Evolutionary conservation across 2,113 vertebrate genomes (phyloP).

Genomic region (Coreoperca whiteheadi): DNA sequence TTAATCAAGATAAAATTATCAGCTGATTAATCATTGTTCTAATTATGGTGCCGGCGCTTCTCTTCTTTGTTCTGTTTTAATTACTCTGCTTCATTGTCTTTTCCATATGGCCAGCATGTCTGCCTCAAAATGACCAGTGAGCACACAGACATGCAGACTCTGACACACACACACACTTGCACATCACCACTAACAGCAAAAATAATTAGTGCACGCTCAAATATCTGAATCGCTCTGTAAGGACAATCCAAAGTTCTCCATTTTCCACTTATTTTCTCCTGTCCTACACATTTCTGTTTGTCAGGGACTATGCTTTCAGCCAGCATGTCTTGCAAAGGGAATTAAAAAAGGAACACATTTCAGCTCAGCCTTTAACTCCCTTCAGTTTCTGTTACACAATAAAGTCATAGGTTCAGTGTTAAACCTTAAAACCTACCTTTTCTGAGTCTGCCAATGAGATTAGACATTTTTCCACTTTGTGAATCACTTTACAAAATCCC

Average conservation of each 20-base stretch:
- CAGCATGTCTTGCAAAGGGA: neutral
- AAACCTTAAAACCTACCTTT: neutral
- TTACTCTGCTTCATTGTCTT: constrained; percentile 99
- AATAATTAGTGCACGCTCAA: constrained; percentile 65
- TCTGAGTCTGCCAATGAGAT: neutral
- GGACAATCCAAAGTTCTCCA: constrained; percentile 33
- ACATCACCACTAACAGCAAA: constrained; percentile 52
- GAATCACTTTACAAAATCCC: neutral
- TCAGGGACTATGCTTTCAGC: constrained; percentile 17
- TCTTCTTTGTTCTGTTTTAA: constrained; percentile 99
- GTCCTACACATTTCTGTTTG: constrained; percentile 25
- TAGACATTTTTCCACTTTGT: neutral
- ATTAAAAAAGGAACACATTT: constrained; percentile 21
- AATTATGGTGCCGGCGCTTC: constrained; percentile 94
- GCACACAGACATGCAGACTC: constrained; percentile 50
- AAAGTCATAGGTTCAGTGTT: constrained; percentile 15
- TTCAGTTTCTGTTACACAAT: constrained; percentile 11
- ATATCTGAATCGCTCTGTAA: constrained; percentile 49
- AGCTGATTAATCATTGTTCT: constrained; percentile 99
- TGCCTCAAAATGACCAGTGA: constrained; percentile 82
- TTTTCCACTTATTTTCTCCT: constrained; percentile 29
- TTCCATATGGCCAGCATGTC: constrained; percentile 95
- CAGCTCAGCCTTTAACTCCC: constrained; percentile 16
- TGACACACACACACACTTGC: constrained; percentile 45
- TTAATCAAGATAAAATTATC: constrained; percentile 99